These are phyloP conservation scores for Eurystomus glaucurus DNA, from an alignment of 2,797 vertebrate genomes.

Conservation along the genomic window DNA sequence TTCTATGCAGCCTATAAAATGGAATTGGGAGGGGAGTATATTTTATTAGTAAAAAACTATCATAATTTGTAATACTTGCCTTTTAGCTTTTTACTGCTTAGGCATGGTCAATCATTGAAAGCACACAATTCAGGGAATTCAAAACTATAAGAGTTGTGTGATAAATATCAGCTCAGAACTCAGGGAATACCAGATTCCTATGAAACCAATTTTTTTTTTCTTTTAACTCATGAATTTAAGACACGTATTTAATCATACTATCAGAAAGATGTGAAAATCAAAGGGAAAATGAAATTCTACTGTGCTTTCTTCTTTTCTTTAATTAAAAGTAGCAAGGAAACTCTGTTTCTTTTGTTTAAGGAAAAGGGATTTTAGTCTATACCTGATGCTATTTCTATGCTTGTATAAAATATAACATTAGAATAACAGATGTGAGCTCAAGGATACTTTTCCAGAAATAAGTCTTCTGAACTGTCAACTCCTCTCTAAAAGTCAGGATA, in stretches of 20 bases:
- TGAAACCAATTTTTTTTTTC: not conserved
- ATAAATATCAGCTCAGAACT: not conserved
- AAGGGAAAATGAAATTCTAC: not conserved
- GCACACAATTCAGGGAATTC: not conserved
- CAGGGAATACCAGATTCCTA: not conserved
- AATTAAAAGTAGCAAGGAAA: not conserved
- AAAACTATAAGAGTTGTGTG: not conserved
- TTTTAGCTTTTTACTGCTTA: not conserved
- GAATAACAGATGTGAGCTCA: not conserved
- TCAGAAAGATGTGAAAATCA: not conserved
- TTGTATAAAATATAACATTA: not conserved
- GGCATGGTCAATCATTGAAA: not conserved
- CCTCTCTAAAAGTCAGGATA: not conserved
- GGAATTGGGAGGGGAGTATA: fast-evolving
- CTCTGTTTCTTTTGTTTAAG: not conserved
- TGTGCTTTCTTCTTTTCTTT: not conserved
- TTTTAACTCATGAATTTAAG: not conserved
- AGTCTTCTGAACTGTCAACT: not conserved
- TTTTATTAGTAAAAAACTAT: not conserved
- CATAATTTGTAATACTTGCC: not conserved
- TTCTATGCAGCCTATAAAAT: not conserved
- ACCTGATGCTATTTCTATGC: not conserved
- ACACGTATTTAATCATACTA: not conserved
- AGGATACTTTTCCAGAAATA: not conserved
- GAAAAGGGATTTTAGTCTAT: not conserved